These are phyloP conservation scores for Ochropleura plecta DNA, from an alignment of 2,888 invertebrate species.

Conservation along the genomic window DNA sequence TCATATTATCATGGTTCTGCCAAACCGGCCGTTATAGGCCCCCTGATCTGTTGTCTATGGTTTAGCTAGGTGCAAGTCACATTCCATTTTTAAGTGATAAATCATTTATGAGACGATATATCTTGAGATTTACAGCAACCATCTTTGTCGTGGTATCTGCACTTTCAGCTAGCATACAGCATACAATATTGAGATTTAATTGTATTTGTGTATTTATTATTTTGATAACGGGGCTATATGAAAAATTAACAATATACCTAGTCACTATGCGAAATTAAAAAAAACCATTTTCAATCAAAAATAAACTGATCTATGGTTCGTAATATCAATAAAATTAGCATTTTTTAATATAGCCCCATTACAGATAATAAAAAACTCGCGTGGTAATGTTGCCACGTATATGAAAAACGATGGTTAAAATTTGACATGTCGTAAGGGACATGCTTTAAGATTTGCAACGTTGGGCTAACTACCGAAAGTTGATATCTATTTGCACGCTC, in stretches of 20 bases:
- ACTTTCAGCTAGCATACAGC: neutral
- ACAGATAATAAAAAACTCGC: neutral
- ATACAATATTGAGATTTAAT: neutral
- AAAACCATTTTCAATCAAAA: neutral
- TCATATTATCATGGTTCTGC: no score
- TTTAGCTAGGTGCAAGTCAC: neutral
- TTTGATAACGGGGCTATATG: neutral
- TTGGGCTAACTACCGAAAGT: neutral
- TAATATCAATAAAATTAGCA: neutral
- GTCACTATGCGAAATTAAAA: neutral
- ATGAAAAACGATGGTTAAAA: neutral
- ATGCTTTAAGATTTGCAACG: neutral
- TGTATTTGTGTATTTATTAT: neutral
- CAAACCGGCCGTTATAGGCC: no score
- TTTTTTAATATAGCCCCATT: neutral
- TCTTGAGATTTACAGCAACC: neutral
- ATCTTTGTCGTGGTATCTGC: neutral
- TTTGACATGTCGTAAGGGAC: neutral
- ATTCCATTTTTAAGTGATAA: neutral
- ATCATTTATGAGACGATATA: neutral
- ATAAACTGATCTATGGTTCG: neutral
- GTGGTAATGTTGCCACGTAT: conserved; percentile 39
- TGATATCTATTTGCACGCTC: neutral
- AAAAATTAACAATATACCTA: neutral
- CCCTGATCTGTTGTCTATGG: no score